These are phyloP conservation scores for Seriola aureovittata DNA, from an alignment of 2,113 vertebrate genomes.

Conservation along the genomic window DNA sequence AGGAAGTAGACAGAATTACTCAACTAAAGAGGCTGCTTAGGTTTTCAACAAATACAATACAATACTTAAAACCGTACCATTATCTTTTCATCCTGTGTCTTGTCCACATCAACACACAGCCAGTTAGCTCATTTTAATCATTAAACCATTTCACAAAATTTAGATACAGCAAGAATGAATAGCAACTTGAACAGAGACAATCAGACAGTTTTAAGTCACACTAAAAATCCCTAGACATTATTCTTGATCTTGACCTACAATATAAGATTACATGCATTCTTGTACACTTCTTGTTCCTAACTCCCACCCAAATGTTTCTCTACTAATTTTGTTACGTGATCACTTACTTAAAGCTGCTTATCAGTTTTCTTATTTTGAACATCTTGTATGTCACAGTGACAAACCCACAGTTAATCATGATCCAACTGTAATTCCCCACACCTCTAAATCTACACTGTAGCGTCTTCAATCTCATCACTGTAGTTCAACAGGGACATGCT, in stretches of 20 bases:
- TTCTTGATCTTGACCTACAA: not conserved
- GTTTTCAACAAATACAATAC: not conserved
- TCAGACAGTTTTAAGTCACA: not conserved
- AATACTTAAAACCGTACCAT: not conserved
- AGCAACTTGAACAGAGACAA: not conserved
- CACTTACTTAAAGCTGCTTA: no score
- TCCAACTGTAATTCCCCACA: no score
- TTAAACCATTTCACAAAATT: not conserved
- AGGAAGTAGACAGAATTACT: slow-evolving; percentile 7
- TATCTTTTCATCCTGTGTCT: not conserved
- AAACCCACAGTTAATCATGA: no score
- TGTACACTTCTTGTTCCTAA: not conserved
- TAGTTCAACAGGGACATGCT: no score
- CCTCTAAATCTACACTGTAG: no score
- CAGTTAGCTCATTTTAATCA: not conserved
- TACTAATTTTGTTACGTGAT: not conserved
- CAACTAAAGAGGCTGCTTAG: not conserved
- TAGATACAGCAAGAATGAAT: not conserved
- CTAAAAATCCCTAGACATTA: not conserved
- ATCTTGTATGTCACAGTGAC: no score
- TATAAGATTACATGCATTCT: not conserved
- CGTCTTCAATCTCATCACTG: no score
- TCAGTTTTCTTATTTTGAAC: no score
- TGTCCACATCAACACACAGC: slow-evolving; percentile 3
- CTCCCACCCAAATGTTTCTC: not conserved